phyloP scores from a whole-genome alignment of 2,113 vertebrate genomes.

The Nannobrachium achirus region DNA sequence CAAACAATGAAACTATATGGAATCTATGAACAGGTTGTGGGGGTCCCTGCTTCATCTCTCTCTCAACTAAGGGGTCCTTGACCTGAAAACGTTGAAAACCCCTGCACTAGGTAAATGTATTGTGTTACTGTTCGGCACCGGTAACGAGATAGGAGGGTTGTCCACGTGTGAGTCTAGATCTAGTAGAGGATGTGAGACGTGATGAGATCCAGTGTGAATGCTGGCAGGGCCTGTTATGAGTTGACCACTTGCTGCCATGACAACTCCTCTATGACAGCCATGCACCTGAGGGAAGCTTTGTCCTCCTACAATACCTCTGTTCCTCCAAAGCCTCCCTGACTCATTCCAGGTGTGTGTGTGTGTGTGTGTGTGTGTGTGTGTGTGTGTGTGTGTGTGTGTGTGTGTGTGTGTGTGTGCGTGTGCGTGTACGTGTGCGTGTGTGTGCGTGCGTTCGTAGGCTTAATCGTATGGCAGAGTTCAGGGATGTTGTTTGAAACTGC shows the following conservation, averaged over 20 bases:
- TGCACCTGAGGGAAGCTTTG: constrained; percentile 57
- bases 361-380: constrained; percentile 13
- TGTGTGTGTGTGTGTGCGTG: not conserved
- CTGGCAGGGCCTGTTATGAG: constrained; percentile 48
- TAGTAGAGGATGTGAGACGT: constrained; percentile 13
- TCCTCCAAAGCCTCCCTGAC: constrained; percentile 46
- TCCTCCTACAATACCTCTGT: constrained; percentile 50
- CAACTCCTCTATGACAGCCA: constrained; percentile 23
- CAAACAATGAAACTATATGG: too few relatives aligned
- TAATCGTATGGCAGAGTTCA: too few relatives aligned
- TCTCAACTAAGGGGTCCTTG: too few relatives aligned
- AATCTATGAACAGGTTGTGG: too few relatives aligned
- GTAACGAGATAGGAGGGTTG: too few relatives aligned
- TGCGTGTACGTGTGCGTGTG: not conserved
- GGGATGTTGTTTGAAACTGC: too few relatives aligned
- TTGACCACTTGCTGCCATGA: constrained; percentile 50
- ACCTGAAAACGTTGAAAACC: too few relatives aligned
- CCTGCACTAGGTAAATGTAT: too few relatives aligned
- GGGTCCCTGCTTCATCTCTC: too few relatives aligned
- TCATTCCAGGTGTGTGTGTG: constrained; percentile 64
- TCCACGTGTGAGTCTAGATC: not conserved
- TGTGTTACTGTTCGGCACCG: too few relatives aligned
- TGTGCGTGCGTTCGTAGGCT: not conserved
- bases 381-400: not conserved
- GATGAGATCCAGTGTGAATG: constrained; percentile 50